A percentile compares a stretch with the other conserved stretches of the same genome.
phyloP scores from a whole-genome alignment of 2,797 vertebrate species.

The Thalassophryne amazonica region DNA sequence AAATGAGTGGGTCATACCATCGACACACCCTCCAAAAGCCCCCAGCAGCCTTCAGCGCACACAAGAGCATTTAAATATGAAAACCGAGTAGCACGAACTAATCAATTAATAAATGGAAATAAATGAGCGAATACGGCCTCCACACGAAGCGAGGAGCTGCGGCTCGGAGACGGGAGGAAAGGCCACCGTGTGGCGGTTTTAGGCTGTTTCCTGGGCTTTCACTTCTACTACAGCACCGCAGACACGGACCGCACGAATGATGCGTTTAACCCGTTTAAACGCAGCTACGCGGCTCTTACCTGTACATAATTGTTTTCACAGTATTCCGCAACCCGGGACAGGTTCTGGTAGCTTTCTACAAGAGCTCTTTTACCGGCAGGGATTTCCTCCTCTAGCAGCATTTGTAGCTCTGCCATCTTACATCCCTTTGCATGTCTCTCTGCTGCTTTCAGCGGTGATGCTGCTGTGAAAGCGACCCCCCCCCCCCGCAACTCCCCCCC shows the following conservation, averaged over 20 bases:
- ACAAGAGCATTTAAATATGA: constrained; percentile 17
- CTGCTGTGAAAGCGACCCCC: constrained; percentile 81
- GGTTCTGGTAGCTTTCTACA: constrained; percentile 98
- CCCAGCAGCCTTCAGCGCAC: constrained; percentile 32
- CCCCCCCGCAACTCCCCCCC: constrained; percentile 87
- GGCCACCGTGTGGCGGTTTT: constrained; percentile 41
- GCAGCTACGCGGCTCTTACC: constrained; percentile 74
- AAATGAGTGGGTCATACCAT: constrained; percentile 57
- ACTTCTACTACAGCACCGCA: constrained; percentile 50
- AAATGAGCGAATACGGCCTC: too few relatives aligned
- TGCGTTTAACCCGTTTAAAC: neutral
- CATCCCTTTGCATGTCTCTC: constrained; percentile 76
- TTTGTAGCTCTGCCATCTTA: constrained; percentile 99
- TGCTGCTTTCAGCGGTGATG: constrained; percentile 56
- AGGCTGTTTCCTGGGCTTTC: constrained; percentile 61
- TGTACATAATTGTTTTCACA: constrained; percentile 99
- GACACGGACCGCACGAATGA: constrained; percentile 41
- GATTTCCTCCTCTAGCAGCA: constrained; percentile 99
- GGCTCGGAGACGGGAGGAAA: too few relatives aligned
- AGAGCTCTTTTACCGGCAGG: constrained; percentile 95
- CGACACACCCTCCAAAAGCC: constrained; percentile 74
- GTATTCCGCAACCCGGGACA: constrained; percentile 96
- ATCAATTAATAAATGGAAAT: too few relatives aligned
- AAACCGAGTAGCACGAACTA: too few relatives aligned
- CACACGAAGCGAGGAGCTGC: too few relatives aligned